Conservation (phyloP, 2,797 vertebrate genomes). For the Danio choprae region DNA sequence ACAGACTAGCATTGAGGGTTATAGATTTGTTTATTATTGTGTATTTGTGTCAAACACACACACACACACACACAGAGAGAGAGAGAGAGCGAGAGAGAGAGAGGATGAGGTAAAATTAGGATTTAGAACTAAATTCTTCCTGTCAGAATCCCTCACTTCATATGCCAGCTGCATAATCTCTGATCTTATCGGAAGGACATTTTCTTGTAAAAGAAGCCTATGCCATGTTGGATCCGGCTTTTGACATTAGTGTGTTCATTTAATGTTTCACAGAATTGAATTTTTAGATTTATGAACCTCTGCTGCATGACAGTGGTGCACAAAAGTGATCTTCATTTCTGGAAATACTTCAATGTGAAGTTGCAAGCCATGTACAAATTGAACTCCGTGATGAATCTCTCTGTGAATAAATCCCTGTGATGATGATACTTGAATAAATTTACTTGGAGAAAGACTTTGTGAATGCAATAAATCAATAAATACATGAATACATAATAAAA, state of each 20-base stretch:
- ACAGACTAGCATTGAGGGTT: conserved; percentile 46
- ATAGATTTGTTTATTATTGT: conserved; percentile 36
- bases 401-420: too few species aligned
- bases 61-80: not conserved
- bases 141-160: conserved; percentile 26
- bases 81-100: not conserved
- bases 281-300: not conserved
- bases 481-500: too few species aligned
- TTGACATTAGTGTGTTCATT: not conserved
- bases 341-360: too few species aligned
- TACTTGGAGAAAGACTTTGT: too few species aligned
- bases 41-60: conserved; percentile 7
- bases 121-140: conserved; percentile 25
- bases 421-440: too few species aligned
- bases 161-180: conserved; percentile 35
- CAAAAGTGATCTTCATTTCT: not conserved
- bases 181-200: conserved; percentile 27
- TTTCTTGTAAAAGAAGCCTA: conserved; percentile 2
- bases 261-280: not conserved
- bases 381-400: too few species aligned
- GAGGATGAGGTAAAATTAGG: conserved; percentile 10
- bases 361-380: too few species aligned
- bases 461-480: too few species aligned
- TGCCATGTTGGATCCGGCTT: conserved; percentile 3
- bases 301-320: not conserved